These are phyloP conservation scores for Cuculus canorus DNA, from an alignment of 2,797 vertebrate genomes.

Conservation along the genomic window DNA sequence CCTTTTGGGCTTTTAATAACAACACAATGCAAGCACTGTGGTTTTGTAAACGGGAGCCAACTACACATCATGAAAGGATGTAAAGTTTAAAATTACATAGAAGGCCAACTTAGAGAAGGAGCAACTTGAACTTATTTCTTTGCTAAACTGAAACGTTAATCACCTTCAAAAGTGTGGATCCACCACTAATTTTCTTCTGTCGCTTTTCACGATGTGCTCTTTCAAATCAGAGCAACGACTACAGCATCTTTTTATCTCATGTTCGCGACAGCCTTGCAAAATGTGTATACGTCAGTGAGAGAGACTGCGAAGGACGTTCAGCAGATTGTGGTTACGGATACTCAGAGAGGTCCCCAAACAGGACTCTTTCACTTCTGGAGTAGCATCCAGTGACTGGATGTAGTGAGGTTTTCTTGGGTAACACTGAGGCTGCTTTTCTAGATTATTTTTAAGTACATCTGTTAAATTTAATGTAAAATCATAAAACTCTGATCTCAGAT, in stretches of 20 bases:
- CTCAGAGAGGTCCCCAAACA: too few relatives aligned
- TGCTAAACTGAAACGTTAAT: neutral
- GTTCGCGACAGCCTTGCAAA: neutral
- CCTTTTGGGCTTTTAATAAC: neutral
- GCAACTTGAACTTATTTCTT: neutral
- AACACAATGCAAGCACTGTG: neutral
- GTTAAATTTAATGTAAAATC: neutral
- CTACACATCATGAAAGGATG: neutral
- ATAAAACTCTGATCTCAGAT: neutral
- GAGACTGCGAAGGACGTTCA: rapidly evolving
- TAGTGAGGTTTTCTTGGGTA: neutral
- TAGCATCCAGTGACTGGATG: neutral
- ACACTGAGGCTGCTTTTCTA: neutral
- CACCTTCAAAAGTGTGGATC: neutral
- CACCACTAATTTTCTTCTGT: neutral
- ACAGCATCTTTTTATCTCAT: neutral
- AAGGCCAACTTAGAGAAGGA: neutral
- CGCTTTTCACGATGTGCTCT: neutral
- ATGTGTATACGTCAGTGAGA: neutral
- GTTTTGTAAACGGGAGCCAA: neutral
- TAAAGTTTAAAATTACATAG: neutral
- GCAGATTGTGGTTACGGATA: neutral
- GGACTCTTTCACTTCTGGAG: neutral
- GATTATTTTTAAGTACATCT: neutral
- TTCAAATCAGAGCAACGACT: neutral